Conservation (phyloP, 2,113 vertebrate genomes). For the Ptychochromis oligacanthus region DNA sequence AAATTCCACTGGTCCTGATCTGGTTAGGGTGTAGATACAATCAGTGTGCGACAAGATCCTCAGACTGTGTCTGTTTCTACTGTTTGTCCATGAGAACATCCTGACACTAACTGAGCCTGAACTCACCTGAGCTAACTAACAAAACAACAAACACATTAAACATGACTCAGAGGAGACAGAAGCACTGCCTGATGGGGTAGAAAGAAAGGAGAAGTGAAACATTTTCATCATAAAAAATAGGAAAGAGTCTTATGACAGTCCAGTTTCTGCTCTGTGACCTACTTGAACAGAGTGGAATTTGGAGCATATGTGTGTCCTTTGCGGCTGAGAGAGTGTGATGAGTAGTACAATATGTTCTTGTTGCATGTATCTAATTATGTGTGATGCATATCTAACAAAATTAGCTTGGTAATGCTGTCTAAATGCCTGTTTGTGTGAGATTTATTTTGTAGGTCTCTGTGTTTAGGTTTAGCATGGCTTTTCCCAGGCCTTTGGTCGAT, state of each 20-base stretch:
- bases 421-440: slow-evolving; percentile 40
- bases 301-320: slow-evolving; percentile 23
- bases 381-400: slow-evolving; percentile 43
- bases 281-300: slow-evolving; percentile 33
- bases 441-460: not conserved
- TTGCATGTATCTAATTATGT: slow-evolving; percentile 42
- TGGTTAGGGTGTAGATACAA: slow-evolving; percentile 14
- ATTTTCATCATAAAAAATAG: not conserved
- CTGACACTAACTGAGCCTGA: not conserved
- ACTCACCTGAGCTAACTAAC: not conserved
- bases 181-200: not conserved
- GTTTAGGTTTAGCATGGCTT: slow-evolving; percentile 18
- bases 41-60: slow-evolving; percentile 5
- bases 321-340: slow-evolving; percentile 5
- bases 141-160: not conserved
- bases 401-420: slow-evolving; percentile 23
- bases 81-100: slow-evolving; percentile 21
- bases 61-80: slow-evolving; percentile 14
- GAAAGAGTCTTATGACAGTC: not conserved
- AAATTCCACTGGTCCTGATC: not conserved
- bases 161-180: not conserved
- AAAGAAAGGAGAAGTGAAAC: slow-evolving; percentile 8
- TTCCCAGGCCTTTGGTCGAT: slow-evolving; percentile 37
- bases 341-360: slow-evolving; percentile 35
- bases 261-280: slow-evolving; percentile 25